Evolutionary conservation across 37 sponge, comb jelly and placozoan species (phyloP).

Genomic region (Crambe crambe): DNA sequence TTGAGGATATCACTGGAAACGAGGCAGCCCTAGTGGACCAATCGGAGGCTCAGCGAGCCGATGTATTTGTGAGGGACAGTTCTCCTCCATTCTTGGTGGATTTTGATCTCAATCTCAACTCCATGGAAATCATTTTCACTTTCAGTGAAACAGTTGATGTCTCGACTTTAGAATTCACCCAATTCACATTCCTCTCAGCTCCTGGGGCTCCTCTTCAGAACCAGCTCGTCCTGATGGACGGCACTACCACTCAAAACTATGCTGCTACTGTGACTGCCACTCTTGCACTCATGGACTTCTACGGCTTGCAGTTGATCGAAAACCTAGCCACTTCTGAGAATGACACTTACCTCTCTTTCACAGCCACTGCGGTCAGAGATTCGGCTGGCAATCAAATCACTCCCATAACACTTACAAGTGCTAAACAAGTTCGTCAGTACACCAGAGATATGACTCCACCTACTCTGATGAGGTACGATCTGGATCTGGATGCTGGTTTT

Average conservation of each 20-base stretch:
- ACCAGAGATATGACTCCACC: constrained; percentile 72
- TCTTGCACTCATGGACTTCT: constrained; percentile 34
- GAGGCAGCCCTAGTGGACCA: constrained; percentile 17
- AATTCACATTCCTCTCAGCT: constrained; percentile 39
- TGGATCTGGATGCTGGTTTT: constrained; percentile 77
- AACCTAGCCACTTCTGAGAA: constrained; percentile 48
- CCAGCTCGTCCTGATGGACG: constrained; percentile 41
- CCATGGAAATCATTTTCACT: constrained; percentile 37
- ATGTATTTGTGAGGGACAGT: constrained; percentile 36
- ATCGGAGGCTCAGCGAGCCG: constrained; percentile 22
- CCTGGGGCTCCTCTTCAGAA: constrained; percentile 5
- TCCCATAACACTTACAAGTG: constrained; percentile 13
- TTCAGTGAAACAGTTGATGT: constrained; percentile 84
- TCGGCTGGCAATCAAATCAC: constrained; percentile 40
- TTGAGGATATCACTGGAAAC: constrained; percentile 64
- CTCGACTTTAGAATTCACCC: constrained; percentile 31
- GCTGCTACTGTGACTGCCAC: constrained; percentile 18
- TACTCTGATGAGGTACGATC: constrained; percentile 40
- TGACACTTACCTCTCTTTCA: constrained; percentile 58
- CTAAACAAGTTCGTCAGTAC: constrained; percentile 30
- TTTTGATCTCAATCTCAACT: constrained; percentile 77
- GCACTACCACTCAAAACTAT: constrained; percentile 31
- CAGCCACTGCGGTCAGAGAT: constrained; percentile 37
- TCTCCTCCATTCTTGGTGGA: constrained; percentile 49
- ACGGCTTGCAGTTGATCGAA: constrained; percentile 40